These are phyloP conservation scores for Mormyrops attenuatus DNA, from an alignment of 2,797 vertebrate genomes.

Conservation along the genomic window DNA sequence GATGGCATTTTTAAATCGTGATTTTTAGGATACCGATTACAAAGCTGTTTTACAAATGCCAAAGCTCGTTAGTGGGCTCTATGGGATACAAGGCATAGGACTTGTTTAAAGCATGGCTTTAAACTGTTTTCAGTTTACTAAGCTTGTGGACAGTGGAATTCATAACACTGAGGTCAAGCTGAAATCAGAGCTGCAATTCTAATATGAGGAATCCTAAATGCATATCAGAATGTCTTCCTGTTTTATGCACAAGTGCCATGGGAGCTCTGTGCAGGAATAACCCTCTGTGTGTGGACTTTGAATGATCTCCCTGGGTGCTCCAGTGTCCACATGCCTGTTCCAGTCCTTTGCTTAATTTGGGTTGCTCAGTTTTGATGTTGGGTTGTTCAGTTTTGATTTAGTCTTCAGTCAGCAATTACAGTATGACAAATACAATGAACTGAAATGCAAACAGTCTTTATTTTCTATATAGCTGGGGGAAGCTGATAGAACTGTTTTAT, in stretches of 20 bases:
- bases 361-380: too few species aligned
- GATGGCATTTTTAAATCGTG: neutral
- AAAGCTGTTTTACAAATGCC: neutral
- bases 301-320: neutral
- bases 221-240: neutral
- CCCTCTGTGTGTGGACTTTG: neutral
- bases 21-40: neutral
- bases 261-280: neutral
- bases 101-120: neutral
- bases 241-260: neutral
- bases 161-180: constrained; percentile 30
- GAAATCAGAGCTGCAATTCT: constrained; percentile 24
- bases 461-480: constrained; percentile 30
- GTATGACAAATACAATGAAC: constrained; percentile 39
- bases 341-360: constrained; percentile 49
- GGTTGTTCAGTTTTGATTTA: constrained; percentile 44
- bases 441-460: constrained; percentile 8
- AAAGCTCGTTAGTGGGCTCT: neutral
- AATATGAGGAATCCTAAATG: constrained; percentile 23
- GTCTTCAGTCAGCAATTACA: constrained; percentile 45
- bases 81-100: neutral
- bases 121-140: constrained; percentile 42
- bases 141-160: constrained; percentile 37
- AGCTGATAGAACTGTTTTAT: neutral
- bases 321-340: constrained; percentile 37